Conservation (phyloP, 1,140 invertebrate genomes). For the Bombus balteatus region DNA sequence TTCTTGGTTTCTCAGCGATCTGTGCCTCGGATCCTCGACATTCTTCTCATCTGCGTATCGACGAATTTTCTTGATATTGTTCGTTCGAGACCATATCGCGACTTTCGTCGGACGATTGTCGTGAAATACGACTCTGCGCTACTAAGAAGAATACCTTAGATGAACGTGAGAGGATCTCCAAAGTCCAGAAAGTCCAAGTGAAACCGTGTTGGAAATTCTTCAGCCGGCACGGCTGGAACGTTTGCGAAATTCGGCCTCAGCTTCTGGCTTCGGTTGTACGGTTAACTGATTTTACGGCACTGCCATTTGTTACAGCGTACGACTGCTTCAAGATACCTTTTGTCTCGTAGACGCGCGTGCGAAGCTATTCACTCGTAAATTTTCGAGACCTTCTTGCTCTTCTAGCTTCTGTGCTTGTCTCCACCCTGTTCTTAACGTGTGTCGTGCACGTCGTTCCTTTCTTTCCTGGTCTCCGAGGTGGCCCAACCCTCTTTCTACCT, state of each 20-base stretch:
- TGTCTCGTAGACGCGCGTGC: constrained; percentile 46
- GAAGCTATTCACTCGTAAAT: constrained; percentile 72
- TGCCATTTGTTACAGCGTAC: constrained; percentile 70
- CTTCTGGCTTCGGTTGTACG: constrained; percentile 62
- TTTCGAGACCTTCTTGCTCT: constrained; percentile 41
- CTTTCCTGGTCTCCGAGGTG: neutral
- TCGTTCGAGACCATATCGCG: constrained; percentile 5
- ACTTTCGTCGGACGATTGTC: neutral
- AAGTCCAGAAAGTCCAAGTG: neutral
- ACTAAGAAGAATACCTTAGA: too few species aligned
- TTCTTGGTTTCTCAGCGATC: neutral
- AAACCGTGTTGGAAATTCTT: neutral
- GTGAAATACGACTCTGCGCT: too few species aligned
- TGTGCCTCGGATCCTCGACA: neutral
- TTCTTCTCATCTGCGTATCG: neutral
- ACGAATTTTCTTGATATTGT: neutral
- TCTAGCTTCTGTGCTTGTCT: neutral
- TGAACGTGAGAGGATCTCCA: too few species aligned
- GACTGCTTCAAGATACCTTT: constrained; percentile 44
- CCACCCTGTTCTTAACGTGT: neutral
- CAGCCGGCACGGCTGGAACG: neutral
- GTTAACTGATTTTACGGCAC: constrained; percentile 64
- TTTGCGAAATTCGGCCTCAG: constrained; percentile 36
- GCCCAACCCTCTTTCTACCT: constrained; percentile 41
- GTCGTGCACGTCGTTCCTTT: constrained; percentile 18